Evolutionary conservation across 2,888 invertebrate species (phyloP), one percentile per base, ranked within the genome.

Genomic region (Hirtodrosophila confusa): DNA sequence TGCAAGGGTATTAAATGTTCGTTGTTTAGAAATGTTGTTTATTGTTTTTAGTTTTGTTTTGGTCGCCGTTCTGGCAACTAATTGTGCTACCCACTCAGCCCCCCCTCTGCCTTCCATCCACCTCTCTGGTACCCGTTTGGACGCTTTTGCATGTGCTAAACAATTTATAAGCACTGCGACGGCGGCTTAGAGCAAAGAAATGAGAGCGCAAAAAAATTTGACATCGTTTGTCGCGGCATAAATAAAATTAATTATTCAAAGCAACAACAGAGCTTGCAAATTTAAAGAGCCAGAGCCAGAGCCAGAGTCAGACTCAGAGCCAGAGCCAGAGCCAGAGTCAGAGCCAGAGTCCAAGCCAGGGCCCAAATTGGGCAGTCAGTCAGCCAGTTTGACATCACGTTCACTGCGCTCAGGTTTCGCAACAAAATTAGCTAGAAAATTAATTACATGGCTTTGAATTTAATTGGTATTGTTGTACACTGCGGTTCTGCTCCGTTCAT

Each of bases 201-300:
- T 37, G 36, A 57, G 54, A 54, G 40, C 49, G 41, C 49, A 58
- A 48, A 66, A 66, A 17, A 66, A 62, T 64, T 41, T 58, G 57
- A 54, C 65, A 71, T 60, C 68, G 54, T 50, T 78, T 79, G 68
- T 75, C 68, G 72, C 69, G 68, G 61, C 58, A 75, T 72, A 75
- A 72, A 78, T 64, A 69, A 66, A 69, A 69, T 78, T 72, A 83
- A 79, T 75, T 75, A 83, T 75, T 79, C 72, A 79, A 17, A 76
- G 48, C 58, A 61, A 57, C 43, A 62, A 50, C 37, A 44, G 27
- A 50, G 67, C 29, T 50, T 50, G 75, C 75, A 49, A 40, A 50
- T 50, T 51, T 29, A 37, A 55, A 44, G 17, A 31, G n/a, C 17
- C 40, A 29, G 8, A 40, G n/a, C 9, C 40, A 1, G 31, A 31